A percentile compares a stretch with the other conserved stretches of the same genome.
Evolutionary conservation across 1,140 invertebrate species (phyloP).

Genomic region (Drosophila ercepeae): DNA sequence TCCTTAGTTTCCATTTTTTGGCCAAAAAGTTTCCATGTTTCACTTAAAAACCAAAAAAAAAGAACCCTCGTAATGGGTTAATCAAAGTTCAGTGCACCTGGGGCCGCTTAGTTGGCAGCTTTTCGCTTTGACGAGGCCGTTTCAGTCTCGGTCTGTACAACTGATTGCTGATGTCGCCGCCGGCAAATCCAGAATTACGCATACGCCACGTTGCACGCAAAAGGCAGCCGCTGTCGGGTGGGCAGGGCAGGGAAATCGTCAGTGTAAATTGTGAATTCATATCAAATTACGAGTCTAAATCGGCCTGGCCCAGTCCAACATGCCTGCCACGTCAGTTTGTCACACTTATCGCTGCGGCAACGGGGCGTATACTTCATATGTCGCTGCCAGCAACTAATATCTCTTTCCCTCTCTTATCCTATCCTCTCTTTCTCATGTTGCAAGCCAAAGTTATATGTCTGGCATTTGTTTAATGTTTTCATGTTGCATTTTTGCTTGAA

Average conservation of each 20-base stretch:
- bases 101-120: conserved; percentile 40
- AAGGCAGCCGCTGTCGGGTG: not conserved
- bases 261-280: conserved; percentile 73
- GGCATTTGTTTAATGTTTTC: conserved; percentile 79
- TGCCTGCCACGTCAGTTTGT: conserved; percentile 56
- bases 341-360: conserved; percentile 61
- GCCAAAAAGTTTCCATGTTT: conserved; percentile 22
- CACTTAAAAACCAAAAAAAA: not conserved
- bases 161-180: conserved; percentile 44
- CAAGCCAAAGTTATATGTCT: conserved; percentile 34
- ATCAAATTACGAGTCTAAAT: conserved; percentile 58
- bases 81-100: conserved; percentile 74
- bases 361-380: conserved; percentile 42
- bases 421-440: not conserved
- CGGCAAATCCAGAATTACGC: conserved; percentile 52
- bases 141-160: conserved; percentile 28
- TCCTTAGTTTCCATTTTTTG: not conserved
- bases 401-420: too few species aligned
- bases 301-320: not conserved
- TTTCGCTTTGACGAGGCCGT: conserved; percentile 17
- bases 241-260: conserved; percentile 48
- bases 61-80: conserved; percentile 11
- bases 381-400: conserved; percentile 30
- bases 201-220: conserved; percentile 64
- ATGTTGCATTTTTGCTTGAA: conserved; percentile 71